Percentiles rank a stretch among this genome's conserved stretches.
Evolutionary conservation across 2,797 vertebrate species (phyloP).

Genomic region (Erethizon dorsatum): DNA sequence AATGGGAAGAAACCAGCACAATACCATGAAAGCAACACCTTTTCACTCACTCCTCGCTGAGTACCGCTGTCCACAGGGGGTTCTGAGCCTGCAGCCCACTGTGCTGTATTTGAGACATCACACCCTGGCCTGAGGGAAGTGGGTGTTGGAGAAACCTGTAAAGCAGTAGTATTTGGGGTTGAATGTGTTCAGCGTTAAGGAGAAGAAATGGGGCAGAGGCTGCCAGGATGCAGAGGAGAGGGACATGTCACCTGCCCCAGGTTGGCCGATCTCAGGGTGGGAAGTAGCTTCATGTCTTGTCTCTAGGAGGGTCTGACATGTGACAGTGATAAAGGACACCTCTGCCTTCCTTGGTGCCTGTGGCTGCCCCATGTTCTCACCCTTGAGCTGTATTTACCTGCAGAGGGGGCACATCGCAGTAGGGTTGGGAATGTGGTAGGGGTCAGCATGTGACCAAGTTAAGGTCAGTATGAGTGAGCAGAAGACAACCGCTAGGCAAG

Average conservation of each 20-base stretch:
- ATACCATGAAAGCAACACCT: neutral
- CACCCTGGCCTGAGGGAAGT: neutral
- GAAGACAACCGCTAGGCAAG: neutral
- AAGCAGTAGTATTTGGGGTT: neutral
- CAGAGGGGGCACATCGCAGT: no score
- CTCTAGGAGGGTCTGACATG: neutral
- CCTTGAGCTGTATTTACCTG: neutral
- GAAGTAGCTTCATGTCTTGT: neutral
- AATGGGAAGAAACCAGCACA: neutral
- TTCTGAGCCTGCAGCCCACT: neutral
- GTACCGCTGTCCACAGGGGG: no score
- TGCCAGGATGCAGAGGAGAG: no score
- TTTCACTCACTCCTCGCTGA: neutral
- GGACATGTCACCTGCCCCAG: no score
- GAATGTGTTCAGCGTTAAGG: neutral
- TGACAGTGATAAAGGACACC: neutral
- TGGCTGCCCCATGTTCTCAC: no score
- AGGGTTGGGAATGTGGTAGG: neutral
- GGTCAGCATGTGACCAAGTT: neutral
- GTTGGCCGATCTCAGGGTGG: neutral
- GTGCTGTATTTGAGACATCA: rapidly evolving
- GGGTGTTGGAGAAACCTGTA: neutral
- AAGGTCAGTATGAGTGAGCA: neutral
- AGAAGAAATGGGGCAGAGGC: neutral
- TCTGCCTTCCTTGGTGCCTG: neutral